These are phyloP conservation scores for Cheilosia impressa DNA, from an alignment of 2,888 invertebrate genomes.

Conservation along the genomic window DNA sequence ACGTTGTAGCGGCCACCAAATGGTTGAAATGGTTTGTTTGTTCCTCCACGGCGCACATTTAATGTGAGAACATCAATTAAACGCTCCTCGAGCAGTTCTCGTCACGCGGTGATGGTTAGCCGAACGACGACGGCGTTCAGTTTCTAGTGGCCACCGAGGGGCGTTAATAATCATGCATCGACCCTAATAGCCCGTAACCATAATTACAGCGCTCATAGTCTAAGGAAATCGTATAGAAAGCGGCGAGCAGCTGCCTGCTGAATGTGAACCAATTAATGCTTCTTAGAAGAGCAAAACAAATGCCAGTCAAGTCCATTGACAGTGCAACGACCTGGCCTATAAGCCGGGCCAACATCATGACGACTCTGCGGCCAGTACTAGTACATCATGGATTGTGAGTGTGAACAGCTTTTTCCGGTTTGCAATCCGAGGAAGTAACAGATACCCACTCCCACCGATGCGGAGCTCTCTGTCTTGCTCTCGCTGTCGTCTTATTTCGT, in stretches of 20 bases:
- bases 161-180: constrained; percentile 61
- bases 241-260: neutral
- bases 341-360: neutral
- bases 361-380: neutral
- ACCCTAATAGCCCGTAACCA: constrained; percentile 59
- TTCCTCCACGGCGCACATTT: constrained; percentile 32
- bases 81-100: constrained; percentile 16
- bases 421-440: constrained; percentile 57
- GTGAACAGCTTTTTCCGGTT: constrained; percentile 69
- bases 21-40: constrained; percentile 63
- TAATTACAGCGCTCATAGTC: constrained; percentile 59
- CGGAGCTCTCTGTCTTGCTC: neutral
- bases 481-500: constrained; percentile 29
- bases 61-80: constrained; percentile 66
- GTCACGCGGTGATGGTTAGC: constrained; percentile 22
- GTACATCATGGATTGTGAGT: constrained; percentile 30
- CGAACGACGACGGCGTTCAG: neutral
- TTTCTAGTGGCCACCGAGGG: constrained; percentile 19
- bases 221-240: constrained; percentile 26
- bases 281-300: constrained; percentile 21
- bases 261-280: constrained; percentile 67
- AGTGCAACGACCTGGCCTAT: constrained; percentile 56
- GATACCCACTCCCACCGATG: constrained; percentile 48
- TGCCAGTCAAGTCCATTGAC: constrained; percentile 30
- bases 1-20: constrained; percentile 8